These are phyloP conservation scores for Drosophila kikkawai DNA, from an alignment of 1,140 invertebrate species.

Conservation along the genomic window DNA sequence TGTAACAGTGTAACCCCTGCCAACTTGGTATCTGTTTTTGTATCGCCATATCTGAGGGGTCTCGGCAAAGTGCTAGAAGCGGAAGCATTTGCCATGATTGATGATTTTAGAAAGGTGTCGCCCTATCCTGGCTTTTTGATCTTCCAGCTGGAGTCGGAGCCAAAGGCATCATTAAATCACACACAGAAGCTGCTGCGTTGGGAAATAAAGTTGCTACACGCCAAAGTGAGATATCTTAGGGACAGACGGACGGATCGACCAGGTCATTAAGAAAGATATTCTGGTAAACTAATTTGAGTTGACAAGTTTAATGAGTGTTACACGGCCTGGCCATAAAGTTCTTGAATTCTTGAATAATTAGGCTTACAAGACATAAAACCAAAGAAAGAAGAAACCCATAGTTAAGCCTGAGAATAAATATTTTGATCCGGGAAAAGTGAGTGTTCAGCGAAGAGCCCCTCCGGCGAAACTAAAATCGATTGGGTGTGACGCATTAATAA, in stretches of 20 bases:
- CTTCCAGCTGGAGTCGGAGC: constrained; percentile 16
- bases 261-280: constrained; percentile 41
- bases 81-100: constrained; percentile 70
- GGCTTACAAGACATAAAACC: constrained; percentile 9
- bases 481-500: constrained; percentile 79
- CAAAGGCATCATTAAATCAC: constrained; percentile 35
- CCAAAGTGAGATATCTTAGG: constrained; percentile 25
- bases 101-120: constrained; percentile 69
- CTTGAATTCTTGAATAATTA: not conserved
- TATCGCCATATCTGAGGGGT: constrained; percentile 24
- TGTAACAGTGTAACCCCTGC: not conserved
- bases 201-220: constrained; percentile 27
- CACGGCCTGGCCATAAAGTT: constrained; percentile 7
- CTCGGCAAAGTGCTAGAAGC: constrained; percentile 32
- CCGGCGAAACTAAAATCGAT: constrained; percentile 51
- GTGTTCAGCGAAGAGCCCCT: constrained; percentile 23
- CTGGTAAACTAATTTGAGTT: constrained; percentile 26
- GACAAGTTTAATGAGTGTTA: constrained; percentile 28
- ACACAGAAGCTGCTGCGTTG: constrained; percentile 32
- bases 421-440: constrained; percentile 26
- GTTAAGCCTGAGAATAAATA: not conserved
- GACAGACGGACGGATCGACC: not conserved
- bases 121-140: constrained; percentile 61
- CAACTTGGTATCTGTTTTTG: constrained; percentile 8
- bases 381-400: constrained; percentile 3